Conservation (phyloP, 2,797 vertebrate genomes). For the Rhabdophis nuchalis region DNA sequence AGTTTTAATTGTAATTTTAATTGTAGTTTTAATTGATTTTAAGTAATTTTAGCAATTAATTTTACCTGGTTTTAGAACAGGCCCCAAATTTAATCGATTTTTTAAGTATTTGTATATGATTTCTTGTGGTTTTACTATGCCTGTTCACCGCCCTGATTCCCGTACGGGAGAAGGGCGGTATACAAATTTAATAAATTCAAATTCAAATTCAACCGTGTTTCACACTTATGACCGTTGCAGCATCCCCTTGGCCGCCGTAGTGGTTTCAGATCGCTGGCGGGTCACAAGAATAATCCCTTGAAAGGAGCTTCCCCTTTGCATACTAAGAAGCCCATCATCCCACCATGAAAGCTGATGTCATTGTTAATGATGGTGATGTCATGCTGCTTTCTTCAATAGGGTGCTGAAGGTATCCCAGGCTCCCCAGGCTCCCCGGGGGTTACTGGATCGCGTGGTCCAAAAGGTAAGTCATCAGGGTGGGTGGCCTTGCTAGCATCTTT, state of each 20-base stretch:
- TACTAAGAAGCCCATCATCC: not conserved
- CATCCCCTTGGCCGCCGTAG: not conserved
- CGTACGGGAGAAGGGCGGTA: too few species aligned
- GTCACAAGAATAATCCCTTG: not conserved
- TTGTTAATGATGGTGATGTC: not conserved
- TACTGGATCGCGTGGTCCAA: slow-evolving; percentile 76
- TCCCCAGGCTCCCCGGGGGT: slow-evolving; percentile 76
- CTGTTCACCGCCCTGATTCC: too few species aligned
- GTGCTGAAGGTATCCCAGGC: slow-evolving; percentile 79
- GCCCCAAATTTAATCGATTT: too few species aligned
- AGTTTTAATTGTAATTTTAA: too few species aligned
- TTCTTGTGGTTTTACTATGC: too few species aligned
- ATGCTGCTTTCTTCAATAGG: slow-evolving; percentile 70
- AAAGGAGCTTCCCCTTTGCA: not conserved
- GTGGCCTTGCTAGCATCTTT: not conserved
- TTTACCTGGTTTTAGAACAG: too few species aligned
- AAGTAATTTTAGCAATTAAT: too few species aligned
- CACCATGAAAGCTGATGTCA: not conserved
- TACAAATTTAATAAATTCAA: too few species aligned
- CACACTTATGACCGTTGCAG: not conserved
- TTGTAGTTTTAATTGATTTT: too few species aligned
- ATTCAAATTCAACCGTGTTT: not conserved
- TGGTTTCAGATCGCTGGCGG: not conserved
- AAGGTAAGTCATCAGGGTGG: slow-evolving; percentile 73
- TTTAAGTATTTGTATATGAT: too few species aligned